Conservation (phyloP, 2,888 invertebrate species). For the Mechanitis mazaeus region DNA sequence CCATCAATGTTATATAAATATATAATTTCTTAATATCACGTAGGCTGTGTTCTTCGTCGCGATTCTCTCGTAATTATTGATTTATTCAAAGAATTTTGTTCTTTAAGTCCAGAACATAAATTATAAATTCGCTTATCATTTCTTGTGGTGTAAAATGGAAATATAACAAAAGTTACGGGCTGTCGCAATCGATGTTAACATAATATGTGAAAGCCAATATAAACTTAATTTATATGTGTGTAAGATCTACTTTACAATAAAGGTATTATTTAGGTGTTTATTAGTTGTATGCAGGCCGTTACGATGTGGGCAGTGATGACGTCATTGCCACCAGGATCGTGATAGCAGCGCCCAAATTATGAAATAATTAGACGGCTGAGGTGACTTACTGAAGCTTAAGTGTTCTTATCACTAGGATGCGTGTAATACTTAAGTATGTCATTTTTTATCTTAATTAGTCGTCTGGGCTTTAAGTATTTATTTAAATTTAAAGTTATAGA, state of each 20-base stretch:
- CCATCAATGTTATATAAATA: constrained; percentile 42
- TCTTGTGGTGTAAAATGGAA: constrained; percentile 45
- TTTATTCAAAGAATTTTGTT: constrained; percentile 29
- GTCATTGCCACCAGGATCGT: constrained; percentile 38
- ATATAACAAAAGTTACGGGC: constrained; percentile 36
- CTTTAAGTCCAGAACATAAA: constrained; percentile 32
- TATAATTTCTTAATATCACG: constrained; percentile 64
- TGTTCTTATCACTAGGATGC: constrained; percentile 14
- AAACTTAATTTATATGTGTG: constrained; percentile 32
- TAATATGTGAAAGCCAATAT: constrained; percentile 29
- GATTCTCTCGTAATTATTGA: constrained; percentile 43
- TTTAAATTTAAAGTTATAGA: no score
- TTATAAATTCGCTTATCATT: constrained; percentile 29
- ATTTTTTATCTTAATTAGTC: constrained; percentile 25
- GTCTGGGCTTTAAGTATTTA: not conserved
- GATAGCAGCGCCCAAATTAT: constrained; percentile 31
- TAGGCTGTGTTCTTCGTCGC: constrained; percentile 57
- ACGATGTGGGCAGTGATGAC: constrained; percentile 54
- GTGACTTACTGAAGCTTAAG: constrained; percentile 23
- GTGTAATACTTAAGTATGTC: constrained; percentile 16
- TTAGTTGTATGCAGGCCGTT: constrained; percentile 18
- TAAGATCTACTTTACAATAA: constrained; percentile 32
- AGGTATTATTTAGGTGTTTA: constrained; percentile 13
- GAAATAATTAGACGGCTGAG: constrained; percentile 32
- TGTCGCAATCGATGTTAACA: constrained; percentile 56